phyloP scores from a whole-genome alignment of 2,113 vertebrate genomes.

The Paradoxurus hermaphroditus region DNA sequence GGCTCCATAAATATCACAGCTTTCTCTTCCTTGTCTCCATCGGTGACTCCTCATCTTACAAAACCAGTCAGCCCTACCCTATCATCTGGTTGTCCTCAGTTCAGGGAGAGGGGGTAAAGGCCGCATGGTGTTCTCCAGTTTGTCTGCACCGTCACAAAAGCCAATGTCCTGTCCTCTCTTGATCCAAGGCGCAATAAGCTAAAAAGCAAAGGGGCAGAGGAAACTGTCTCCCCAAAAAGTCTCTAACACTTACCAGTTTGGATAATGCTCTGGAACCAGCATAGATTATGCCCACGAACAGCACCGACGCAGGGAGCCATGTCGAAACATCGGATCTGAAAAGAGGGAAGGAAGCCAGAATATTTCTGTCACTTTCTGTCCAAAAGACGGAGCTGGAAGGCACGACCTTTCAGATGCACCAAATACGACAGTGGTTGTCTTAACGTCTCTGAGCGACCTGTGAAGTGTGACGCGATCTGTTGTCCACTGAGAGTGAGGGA shows the following conservation, averaged over 20 bases:
- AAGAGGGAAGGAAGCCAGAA: conserved; percentile 56
- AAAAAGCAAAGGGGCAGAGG: neutral
- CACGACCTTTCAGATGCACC: neutral
- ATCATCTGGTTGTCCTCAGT: neutral
- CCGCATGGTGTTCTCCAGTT: neutral
- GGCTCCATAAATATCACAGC: neutral
- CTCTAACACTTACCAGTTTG: conserved; percentile 86
- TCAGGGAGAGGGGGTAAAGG: neutral
- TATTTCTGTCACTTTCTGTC: conserved; percentile 30
- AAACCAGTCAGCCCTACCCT: neutral
- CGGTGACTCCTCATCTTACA: neutral
- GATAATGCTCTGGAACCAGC: conserved; percentile 95
- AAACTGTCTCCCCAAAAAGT: neutral
- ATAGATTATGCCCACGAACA: conserved; percentile 96
- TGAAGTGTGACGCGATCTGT: neutral
- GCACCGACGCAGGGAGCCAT: conserved; percentile 91
- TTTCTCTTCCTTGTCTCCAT: neutral
- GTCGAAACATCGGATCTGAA: conserved; percentile 87
- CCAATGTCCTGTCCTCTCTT: neutral
- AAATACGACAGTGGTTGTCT: neutral
- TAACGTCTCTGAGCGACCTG: neutral
- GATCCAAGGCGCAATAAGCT: neutral
- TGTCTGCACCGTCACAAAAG: neutral
- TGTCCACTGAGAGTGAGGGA: neutral
- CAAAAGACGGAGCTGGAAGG: neutral